Evolutionary conservation across 2,888 invertebrate genomes (phyloP).

Genomic region (Napeogenes inachia): DNA sequence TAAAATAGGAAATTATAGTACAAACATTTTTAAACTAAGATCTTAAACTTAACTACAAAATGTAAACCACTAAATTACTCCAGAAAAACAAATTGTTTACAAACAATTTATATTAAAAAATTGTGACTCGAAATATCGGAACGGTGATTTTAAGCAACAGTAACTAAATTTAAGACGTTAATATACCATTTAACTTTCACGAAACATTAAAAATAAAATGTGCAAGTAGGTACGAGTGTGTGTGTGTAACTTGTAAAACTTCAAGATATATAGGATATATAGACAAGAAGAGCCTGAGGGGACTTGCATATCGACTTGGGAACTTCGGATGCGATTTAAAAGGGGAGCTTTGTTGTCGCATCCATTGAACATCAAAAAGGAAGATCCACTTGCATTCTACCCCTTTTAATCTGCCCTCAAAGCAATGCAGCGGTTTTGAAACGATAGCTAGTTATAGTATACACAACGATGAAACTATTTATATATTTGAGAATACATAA

Average conservation of each 20-base stretch:
- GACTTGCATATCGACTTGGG: conserved; percentile 17
- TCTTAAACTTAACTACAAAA: not conserved
- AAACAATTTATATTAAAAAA: conserved; percentile 17
- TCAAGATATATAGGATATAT: conserved; percentile 10
- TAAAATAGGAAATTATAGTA: conserved; percentile 5
- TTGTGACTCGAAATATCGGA: conserved; percentile 11
- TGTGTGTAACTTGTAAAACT: too few relatives aligned
- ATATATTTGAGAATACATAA: too few relatives aligned
- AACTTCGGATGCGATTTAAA: conserved; percentile 17
- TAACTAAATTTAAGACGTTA: conserved; percentile 20
- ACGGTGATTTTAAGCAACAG: conserved; percentile 12
- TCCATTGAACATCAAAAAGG: conserved; percentile 17
- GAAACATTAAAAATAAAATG: conserved; percentile 19
- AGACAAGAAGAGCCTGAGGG: conserved; percentile 6
- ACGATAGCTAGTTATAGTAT: not conserved
- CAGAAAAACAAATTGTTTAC: conserved; percentile 10
- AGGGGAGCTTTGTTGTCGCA: conserved; percentile 26
- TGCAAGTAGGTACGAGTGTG: not conserved
- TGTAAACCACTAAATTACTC: conserved; percentile 4
- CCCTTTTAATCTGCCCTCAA: conserved; percentile 8
- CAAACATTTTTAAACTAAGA: conserved; percentile 1
- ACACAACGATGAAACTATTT: too few relatives aligned
- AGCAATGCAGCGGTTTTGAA: conserved; percentile 4
- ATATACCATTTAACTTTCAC: conserved; percentile 20
- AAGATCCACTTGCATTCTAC: conserved; percentile 11